These are phyloP conservation scores for Camponotus vicinus DNA, from an alignment of 1,140 invertebrate species.

Conservation along the genomic window DNA sequence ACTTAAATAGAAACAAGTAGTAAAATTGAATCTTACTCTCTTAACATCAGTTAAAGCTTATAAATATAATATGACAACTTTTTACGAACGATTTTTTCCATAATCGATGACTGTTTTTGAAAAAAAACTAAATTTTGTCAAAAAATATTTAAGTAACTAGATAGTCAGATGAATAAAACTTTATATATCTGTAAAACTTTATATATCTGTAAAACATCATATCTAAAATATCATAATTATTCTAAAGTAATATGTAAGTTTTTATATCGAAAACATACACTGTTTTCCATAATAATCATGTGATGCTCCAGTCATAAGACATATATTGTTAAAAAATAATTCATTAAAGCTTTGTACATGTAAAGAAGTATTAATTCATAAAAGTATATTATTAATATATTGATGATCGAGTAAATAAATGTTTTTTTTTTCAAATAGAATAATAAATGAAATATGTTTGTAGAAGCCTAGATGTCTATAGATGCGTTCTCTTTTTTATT, in stretches of 20 bases:
- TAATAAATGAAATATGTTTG: background rate
- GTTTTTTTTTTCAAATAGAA: background rate
- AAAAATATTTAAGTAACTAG: background rate
- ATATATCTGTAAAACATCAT: background rate
- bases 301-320: background rate
- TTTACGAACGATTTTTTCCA: background rate
- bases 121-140: background rate
- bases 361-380: background rate
- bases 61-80: background rate
- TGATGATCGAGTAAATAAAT: background rate
- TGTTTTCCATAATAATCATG: background rate
- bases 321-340: background rate
- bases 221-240: constrained; percentile 14
- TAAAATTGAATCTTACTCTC: background rate
- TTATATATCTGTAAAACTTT: background rate
- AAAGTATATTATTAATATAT: constrained; percentile 17
- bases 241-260: background rate
- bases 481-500: background rate
- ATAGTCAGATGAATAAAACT: background rate
- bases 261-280: background rate
- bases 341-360: constrained; percentile 21
- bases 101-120: background rate
- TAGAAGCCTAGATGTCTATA: background rate
- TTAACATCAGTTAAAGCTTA: background rate
- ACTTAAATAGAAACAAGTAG: background rate